A percentile compares a stretch with the other conserved stretches of the same genome.
These are phyloP conservation scores for Geotrupes spiniger DNA, from an alignment of 2,888 invertebrate species.

Conservation along the genomic window DNA sequence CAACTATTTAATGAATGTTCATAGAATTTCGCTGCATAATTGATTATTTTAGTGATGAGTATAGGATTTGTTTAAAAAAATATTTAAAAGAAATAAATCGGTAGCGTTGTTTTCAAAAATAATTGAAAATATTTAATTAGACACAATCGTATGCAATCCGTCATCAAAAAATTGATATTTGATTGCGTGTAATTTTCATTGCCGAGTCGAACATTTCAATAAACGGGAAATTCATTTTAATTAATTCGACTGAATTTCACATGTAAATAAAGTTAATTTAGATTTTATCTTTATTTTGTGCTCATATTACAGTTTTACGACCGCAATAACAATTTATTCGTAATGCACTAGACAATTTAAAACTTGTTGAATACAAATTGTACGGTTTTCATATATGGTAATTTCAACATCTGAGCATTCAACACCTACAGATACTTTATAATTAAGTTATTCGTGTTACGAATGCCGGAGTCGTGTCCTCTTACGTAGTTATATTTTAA, in stretches of 20 bases:
- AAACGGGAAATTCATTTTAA: constrained; percentile 3
- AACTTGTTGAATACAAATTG: constrained; percentile 23
- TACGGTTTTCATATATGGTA: constrained; percentile 20
- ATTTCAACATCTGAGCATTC: constrained; percentile 15
- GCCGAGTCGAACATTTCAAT: neutral
- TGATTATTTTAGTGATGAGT: too few species aligned
- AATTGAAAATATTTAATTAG: too few species aligned
- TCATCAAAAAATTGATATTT: too few species aligned
- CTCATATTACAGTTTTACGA: constrained; percentile 19
- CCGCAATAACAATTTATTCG: constrained; percentile 21
- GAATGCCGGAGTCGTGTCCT: constrained; percentile 5
- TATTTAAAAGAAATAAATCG: too few species aligned
- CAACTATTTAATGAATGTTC: too few species aligned
- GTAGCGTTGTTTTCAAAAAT: too few species aligned
- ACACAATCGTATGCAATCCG: too few species aligned
- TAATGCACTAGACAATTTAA: constrained; percentile 19
- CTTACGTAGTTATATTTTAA: constrained; percentile 5
- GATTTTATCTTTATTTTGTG: constrained; percentile 15
- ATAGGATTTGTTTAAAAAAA: too few species aligned
- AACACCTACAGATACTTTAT: constrained; percentile 22
- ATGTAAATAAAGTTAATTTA: constrained; percentile 19
- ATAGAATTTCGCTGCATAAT: too few species aligned
- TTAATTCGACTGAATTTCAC: neutral
- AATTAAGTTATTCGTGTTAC: constrained; percentile 22
- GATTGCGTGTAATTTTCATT: too few species aligned